These are phyloP conservation scores for Cottoperca gobio DNA, from an alignment of 2,797 vertebrate species.

Conservation along the genomic window DNA sequence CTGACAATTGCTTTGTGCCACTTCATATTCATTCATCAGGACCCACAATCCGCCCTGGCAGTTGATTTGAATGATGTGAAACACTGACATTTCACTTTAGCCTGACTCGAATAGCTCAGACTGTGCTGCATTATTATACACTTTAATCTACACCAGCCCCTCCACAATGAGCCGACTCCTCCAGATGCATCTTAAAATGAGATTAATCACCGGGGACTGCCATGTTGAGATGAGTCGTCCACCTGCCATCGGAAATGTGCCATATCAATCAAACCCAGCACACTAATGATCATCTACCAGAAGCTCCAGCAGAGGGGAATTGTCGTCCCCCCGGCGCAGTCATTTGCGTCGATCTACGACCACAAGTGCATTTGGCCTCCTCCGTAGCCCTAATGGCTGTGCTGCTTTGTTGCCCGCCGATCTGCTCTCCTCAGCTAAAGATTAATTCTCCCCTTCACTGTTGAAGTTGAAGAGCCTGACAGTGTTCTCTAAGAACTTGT, in stretches of 20 bases:
- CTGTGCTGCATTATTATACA: conserved; percentile 52
- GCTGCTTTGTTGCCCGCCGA: conserved; percentile 71
- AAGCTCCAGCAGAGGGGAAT: conserved; percentile 67
- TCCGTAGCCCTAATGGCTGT: conserved; percentile 72
- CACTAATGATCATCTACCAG: conserved; percentile 77
- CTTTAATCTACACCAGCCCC: conserved; percentile 66
- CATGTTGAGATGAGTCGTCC: conserved; percentile 69
- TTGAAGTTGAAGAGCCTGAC: conserved; percentile 56
- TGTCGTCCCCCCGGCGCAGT: conserved; percentile 65
- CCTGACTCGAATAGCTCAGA: conserved; percentile 29
- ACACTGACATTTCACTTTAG: conserved; percentile 27
- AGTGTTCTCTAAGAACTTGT: conserved; percentile 42
- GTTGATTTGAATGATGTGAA: conserved; percentile 54
- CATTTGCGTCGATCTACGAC: conserved; percentile 76
- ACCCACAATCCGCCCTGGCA: conserved; percentile 28
- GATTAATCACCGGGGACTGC: conserved; percentile 73
- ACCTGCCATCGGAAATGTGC: conserved; percentile 80
- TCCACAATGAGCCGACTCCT: conserved; percentile 52
- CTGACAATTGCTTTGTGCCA: conserved; percentile 52
- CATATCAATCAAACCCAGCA: conserved; percentile 77
- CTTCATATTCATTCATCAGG: conserved; percentile 52
- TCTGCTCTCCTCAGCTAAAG: conserved; percentile 63
- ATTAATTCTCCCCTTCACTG: conserved; percentile 61
- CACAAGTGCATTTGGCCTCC: conserved; percentile 69
- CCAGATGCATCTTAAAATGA: conserved; percentile 77